Evolutionary conservation across 2,113 vertebrate genomes (phyloP).

Genomic region (Odocoileus hemionus): DNA sequence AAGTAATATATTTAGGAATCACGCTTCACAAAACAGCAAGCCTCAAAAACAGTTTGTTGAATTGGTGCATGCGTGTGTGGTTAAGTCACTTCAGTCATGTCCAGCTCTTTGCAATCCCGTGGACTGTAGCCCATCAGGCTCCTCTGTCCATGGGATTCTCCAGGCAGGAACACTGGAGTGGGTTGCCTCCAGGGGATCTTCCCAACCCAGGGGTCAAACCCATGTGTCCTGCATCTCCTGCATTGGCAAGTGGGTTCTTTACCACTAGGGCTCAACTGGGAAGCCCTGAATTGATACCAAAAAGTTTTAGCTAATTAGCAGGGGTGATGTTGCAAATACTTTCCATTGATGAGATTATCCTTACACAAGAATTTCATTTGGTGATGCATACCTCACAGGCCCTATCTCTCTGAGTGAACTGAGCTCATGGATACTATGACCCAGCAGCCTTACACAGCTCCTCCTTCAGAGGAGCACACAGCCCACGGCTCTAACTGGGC

Average conservation of each 20-base stretch:
- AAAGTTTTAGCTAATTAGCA: neutral
- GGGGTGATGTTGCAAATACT: accelerated
- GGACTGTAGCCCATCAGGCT: neutral
- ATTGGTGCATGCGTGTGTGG: neutral
- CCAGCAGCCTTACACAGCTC: neutral
- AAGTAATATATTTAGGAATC: neutral
- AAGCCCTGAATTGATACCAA: neutral
- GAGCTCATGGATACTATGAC: neutral
- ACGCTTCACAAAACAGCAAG: accelerated
- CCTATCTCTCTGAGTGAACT: neutral
- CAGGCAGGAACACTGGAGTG: neutral
- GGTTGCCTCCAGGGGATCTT: neutral
- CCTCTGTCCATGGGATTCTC: neutral
- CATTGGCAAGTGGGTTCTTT: neutral
- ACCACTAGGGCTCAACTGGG: neutral
- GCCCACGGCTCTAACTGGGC: neutral
- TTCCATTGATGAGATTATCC: neutral
- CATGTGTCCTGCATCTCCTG: neutral
- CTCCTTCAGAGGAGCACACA: too few species aligned
- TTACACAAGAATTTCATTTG: neutral
- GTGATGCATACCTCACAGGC: accelerated
- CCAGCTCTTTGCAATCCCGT: neutral
- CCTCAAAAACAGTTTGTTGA: neutral
- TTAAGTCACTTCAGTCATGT: neutral
- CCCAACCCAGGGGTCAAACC: accelerated